Percentiles rank a stretch among this genome's conserved stretches.
These are phyloP conservation scores for Lochmaea crataegi DNA, from an alignment of 2,888 invertebrate species.

Conservation along the genomic window DNA sequence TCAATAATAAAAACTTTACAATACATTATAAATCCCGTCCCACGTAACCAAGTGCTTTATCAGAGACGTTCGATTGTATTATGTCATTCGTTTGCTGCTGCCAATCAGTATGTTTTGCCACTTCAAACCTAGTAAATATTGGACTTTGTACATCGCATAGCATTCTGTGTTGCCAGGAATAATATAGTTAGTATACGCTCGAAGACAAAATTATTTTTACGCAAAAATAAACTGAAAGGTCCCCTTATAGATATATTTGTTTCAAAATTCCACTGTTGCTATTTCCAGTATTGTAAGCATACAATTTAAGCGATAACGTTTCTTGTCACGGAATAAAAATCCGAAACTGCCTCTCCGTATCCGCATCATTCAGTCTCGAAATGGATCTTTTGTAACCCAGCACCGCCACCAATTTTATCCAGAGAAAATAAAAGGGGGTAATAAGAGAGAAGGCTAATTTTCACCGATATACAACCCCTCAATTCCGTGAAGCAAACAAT, in stretches of 20 bases:
- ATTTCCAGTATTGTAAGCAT: neutral
- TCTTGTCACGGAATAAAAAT: conserved; percentile 17
- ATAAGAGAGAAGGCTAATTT: conserved; percentile 53
- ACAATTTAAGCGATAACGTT: neutral
- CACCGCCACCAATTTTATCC: conserved; percentile 10
- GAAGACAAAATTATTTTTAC: neutral
- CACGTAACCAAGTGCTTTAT: no score
- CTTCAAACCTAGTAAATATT: no score
- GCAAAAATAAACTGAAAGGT: neutral
- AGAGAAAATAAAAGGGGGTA: conserved; percentile 24
- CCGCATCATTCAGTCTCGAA: neutral
- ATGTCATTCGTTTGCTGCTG: no score
- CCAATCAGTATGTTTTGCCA: no score
- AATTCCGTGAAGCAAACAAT: conserved; percentile 55
- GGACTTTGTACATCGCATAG: no score
- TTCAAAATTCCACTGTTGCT: neutral
- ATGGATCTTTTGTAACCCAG: conserved; percentile 20
- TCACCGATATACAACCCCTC: conserved; percentile 48
- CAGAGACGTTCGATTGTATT: no score
- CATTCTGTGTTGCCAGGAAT: no score
- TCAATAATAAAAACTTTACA: no score
- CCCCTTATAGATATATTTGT: no score
- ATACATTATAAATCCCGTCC: no score
- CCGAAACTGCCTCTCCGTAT: neutral
- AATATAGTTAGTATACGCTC: no score